Evolutionary conservation across 1,140 invertebrate genomes (phyloP), one percentile per base, ranked within the genome.

Genomic region (Drosophila kepulauana): DNA sequence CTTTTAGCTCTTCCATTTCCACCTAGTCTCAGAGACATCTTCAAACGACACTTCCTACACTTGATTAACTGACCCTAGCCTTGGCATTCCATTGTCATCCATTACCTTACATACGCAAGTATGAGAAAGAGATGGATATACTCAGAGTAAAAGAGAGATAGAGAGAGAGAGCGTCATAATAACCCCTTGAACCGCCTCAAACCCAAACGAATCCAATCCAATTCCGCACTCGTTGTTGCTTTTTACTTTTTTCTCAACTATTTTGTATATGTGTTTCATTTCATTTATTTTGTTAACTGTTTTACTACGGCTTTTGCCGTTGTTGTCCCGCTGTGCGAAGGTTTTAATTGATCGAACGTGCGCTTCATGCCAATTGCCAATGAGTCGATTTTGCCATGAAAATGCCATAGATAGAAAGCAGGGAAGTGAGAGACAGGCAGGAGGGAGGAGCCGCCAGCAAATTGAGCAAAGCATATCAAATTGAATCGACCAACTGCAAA

Each of bases 301-400:
- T 56, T 49, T 30, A 11, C n/a, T 46, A 38, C 6, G 43, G 57
- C 45, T 48, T 25, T 58, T 38, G 15, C 16, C 38, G 35, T 15
- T 13, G 41, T 52, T 65, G 49, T 76, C 67, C 79, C 57, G 68
- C 81, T 84, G 77, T 66, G 68, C 75, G 71, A 86, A 76, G 82
- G 82, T 74, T 86, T 85, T 86, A 87, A 86, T 86, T 86, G 82
- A 86, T 86, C 67, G 82, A 86, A 86, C 82, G 82, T 87, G 82
- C 56, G 67, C 78, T 82, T 81, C 79, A 86, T 86, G 59, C 71
- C 71, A 86, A 75, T 84, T 71, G 59, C 52, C 61, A 75, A 43
- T 72, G 45, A 57, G 79, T 78, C 67, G 65, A 67, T 38, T 38
- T 38, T 38, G 63, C 74, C 63, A 81, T 72, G 62, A 61, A 20